A percentile compares a stretch with the other conserved stretches of the same genome.
phyloP scores from a whole-genome alignment of 2,888 invertebrate genomes.

The Lepas anatifera region DNA sequence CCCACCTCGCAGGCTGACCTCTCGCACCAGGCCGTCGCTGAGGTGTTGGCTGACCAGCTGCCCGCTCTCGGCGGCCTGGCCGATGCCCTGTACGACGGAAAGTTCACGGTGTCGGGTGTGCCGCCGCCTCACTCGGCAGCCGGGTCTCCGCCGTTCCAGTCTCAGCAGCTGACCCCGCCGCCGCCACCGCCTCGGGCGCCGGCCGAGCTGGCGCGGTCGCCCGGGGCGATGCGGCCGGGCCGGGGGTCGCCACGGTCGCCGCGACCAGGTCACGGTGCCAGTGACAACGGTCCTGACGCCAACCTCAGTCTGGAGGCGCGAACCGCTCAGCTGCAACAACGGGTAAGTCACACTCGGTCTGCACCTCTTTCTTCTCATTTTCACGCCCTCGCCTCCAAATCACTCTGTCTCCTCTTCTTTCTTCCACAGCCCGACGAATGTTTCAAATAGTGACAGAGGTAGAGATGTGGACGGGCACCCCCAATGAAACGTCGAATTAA shows the following conservation, averaged over 20 bases:
- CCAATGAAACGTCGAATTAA: too few relatives aligned
- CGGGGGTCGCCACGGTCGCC: background rate
- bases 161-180: conserved; percentile 1
- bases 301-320: background rate
- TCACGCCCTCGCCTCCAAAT: too few relatives aligned
- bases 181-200: conserved; percentile 30
- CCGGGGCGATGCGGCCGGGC: background rate
- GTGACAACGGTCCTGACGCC: conserved; percentile 34
- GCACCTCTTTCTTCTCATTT: too few relatives aligned
- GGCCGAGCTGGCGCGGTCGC: conserved; percentile 54
- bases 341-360: too few relatives aligned
- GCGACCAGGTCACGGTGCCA: conserved; percentile 34
- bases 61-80: background rate
- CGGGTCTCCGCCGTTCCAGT: conserved; percentile 18
- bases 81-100: background rate
- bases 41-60: background rate
- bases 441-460: too few relatives aligned
- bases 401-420: too few relatives aligned
- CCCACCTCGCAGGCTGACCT: background rate
- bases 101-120: background rate
- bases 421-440: too few relatives aligned
- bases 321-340: background rate
- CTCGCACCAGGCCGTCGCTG: background rate
- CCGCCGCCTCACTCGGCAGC: conserved; percentile 20
- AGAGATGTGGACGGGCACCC: too few relatives aligned